Conservation (phyloP, 2,797 vertebrate species). For the Phoebastria nigripes region DNA sequence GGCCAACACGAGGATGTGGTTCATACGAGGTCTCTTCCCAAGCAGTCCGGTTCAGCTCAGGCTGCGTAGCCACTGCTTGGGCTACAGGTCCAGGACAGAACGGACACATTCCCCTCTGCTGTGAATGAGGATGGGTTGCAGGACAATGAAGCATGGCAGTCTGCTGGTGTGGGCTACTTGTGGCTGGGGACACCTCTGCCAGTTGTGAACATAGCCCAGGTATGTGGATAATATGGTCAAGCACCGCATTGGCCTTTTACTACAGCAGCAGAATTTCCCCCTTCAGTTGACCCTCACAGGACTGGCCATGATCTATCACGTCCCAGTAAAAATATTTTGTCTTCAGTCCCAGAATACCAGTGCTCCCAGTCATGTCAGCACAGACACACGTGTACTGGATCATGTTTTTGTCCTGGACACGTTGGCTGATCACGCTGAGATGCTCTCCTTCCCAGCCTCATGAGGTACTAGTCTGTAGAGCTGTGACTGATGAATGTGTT, state of each 20-base stretch:
- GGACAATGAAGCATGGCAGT: neutral
- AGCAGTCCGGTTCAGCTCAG: neutral
- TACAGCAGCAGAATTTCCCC: neutral
- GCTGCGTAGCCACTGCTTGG: neutral
- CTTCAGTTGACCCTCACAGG: no score
- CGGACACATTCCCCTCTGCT: neutral
- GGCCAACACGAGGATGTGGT: neutral
- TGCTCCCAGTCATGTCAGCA: neutral
- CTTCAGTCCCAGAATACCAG: neutral
- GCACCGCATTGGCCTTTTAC: neutral
- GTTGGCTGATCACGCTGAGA: rapidly evolving
- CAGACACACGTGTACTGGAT: no score
- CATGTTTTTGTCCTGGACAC: neutral
- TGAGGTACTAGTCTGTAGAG: no score
- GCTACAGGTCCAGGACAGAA: neutral
- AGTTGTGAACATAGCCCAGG: neutral
- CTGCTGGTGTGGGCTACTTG: neutral
- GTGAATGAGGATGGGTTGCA: neutral
- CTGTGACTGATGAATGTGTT: neutral
- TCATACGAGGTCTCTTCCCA: neutral
- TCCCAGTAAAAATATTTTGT: no score
- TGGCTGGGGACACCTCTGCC: neutral
- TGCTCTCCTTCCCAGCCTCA: neutral
- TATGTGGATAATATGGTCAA: neutral
- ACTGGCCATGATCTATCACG: no score